Evolutionary conservation across 2,113 vertebrate species (phyloP), one percentile per base, ranked within the genome.

Genomic region (Campylomormyrus numenius): DNA sequence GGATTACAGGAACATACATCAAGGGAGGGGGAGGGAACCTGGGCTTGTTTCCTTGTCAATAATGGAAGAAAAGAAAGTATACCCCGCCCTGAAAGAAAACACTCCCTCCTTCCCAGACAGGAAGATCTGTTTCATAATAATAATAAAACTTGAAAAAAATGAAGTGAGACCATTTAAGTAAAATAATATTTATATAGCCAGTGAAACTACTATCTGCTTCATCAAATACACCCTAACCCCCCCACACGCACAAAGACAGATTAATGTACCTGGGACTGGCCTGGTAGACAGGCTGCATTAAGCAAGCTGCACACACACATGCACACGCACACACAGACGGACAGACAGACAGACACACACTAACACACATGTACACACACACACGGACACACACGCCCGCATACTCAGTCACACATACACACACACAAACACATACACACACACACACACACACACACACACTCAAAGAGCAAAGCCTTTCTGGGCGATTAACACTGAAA

Each of bases 1-100:
- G 19, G 15, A 5, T 56, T 56, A 21, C 19, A 56, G 53, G 53
- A 21, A 56, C 53, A 56, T 56, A 56, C 53, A 56, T 56, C 19
- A 56, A 7, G 52, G 52, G 52, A 53, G 17, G 58, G 24, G 58
- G n/a, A 10, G 58, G 39, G 80, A 83, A 87, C 42, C 70, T 85
- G 45, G 39, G 45, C 83, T 19, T 10, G 35, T 85, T 89, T 56
- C 87, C 84, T 84, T 90, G 84, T 48, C 53, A 88, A 62, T 90
- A 74, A 52, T 77, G 13, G 50, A 90, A 49, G 85, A 83, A 90
- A 53, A 66, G 42, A 52, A 84, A 35, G 15, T 31, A 27, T n/a
- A 21, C 48, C 62, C 27, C 70, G 27, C 88, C 35, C n/a, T 46
- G 5, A 66, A 56, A 62, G n/a, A 80, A 5, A 89, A 39, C 27